These are phyloP conservation scores for Orthonychiurus folsomi DNA, from an alignment of 2,888 invertebrate genomes.

Conservation along the genomic window DNA sequence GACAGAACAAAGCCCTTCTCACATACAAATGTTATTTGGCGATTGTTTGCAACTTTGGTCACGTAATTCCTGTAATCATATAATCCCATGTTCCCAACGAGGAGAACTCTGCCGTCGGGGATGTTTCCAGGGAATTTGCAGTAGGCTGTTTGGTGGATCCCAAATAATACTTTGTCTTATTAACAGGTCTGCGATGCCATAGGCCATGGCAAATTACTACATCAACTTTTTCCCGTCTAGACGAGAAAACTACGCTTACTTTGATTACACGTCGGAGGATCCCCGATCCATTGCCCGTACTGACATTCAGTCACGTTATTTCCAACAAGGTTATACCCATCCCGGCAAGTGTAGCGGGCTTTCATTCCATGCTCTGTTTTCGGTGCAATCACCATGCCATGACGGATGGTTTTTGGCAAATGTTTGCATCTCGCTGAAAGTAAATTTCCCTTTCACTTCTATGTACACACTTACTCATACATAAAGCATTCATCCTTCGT, in stretches of 20 bases:
- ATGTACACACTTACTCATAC: too few species aligned
- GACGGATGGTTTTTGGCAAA: conserved; percentile 74
- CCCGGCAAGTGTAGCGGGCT: conserved; percentile 85
- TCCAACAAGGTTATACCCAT: conserved; percentile 77
- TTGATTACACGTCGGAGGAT: conserved; percentile 63
- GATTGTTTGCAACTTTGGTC: conserved; percentile 77
- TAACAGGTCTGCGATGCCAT: too few species aligned
- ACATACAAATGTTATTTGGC: conserved; percentile 93
- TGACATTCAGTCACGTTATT: conserved; percentile 74
- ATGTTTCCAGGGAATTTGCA: conserved; percentile 82
- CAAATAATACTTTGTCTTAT: neutral
- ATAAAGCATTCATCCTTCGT: too few species aligned
- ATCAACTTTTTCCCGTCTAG: neutral
- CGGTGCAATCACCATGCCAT: conserved; percentile 93
- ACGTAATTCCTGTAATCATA: conserved; percentile 93
- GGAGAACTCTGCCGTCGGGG: conserved; percentile 72
- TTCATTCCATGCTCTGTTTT: conserved; percentile 95
- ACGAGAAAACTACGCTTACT: too few species aligned
- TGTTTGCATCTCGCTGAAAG: conserved; percentile 59
- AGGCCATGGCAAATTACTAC: neutral
- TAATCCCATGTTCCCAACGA: conserved; percentile 91
- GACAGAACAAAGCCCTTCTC: conserved; percentile 79
- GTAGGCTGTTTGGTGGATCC: conserved; percentile 53
- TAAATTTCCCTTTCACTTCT: too few species aligned
- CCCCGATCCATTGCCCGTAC: conserved; percentile 91